Evolutionary conservation across 2,888 invertebrate species (phyloP).

Genomic region (Drosophila rellima): DNA sequence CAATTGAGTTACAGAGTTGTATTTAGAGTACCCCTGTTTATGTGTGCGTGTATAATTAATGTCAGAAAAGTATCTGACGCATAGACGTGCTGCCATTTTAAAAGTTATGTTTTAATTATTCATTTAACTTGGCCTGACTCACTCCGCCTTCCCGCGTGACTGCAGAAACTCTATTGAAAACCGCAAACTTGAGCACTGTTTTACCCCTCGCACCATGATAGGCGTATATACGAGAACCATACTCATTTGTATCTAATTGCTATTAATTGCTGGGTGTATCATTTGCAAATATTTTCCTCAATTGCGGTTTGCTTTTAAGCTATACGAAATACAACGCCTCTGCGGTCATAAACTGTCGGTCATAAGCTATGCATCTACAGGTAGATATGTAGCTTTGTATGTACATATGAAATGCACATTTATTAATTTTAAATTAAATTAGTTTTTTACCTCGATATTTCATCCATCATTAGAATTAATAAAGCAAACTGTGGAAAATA

Average conservation of each 20-base stretch:
- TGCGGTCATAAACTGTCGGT: conserved; percentile 12
- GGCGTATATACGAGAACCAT: background rate
- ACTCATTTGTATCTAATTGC: conserved; percentile 60
- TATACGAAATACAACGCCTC: conserved; percentile 29
- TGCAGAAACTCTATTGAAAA: conserved; percentile 32
- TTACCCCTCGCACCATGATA: background rate
- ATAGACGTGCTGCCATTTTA: conserved; percentile 33
- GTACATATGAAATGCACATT: background rate
- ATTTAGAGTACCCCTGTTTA: background rate
- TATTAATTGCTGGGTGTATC: conserved; percentile 59
- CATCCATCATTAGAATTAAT: no score
- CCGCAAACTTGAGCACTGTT: conserved; percentile 46
- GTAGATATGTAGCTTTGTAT: background rate
- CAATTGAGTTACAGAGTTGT: conserved; percentile 32
- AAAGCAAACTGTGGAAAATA: no score
- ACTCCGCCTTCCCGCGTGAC: conserved; percentile 21
- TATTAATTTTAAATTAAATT: background rate
- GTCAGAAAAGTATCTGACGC: conserved; percentile 48
- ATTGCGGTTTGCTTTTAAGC: conserved; percentile 46
- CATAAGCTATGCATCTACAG: conserved; percentile 11
- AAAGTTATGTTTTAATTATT: conserved; percentile 58
- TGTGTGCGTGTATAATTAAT: conserved; percentile 30
- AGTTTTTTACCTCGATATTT: no score
- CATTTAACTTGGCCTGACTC: conserved; percentile 35
- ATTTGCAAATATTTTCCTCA: conserved; percentile 45